Conservation (phyloP, 1,140 invertebrate genomes). For the Agrilus planipennis region DNA sequence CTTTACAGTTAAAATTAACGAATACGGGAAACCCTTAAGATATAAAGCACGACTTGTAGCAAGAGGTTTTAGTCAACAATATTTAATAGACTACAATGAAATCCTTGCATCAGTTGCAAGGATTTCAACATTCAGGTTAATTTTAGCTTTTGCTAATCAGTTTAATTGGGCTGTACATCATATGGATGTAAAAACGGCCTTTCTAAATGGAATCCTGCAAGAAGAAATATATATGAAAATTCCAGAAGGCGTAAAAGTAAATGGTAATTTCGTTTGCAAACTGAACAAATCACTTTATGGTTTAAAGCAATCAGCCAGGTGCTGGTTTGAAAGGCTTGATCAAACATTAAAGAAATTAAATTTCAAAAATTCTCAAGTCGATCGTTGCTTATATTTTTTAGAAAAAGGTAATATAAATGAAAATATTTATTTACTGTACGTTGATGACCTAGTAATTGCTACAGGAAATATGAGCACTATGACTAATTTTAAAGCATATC, state of each 20-base stretch:
- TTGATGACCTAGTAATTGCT: conserved; percentile 11
- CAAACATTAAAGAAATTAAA: conserved; percentile 5
- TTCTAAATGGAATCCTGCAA: conserved; percentile 1
- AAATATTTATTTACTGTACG: conserved; percentile 19
- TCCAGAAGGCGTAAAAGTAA: conserved; percentile 1
- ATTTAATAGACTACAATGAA: background rate
- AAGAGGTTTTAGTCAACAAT: background rate
- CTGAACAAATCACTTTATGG: conserved; percentile 17
- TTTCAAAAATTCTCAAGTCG: conserved; percentile 18
- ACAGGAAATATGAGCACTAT: background rate
- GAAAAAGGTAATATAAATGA: conserved; percentile 14
- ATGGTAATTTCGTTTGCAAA: conserved; percentile 16
- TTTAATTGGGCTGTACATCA: background rate
- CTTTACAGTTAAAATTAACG: conserved; percentile 28
- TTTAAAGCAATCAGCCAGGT: conserved; percentile 11
- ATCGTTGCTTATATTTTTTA: conserved; percentile 21
- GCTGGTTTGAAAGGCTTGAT: conserved; percentile 12
- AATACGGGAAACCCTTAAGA: conserved; percentile 7
- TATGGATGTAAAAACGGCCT: background rate
- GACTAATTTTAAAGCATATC: background rate
- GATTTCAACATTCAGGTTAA: background rate
- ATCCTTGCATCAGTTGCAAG: conserved; percentile 1
- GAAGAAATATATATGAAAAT: background rate
- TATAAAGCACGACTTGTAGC: background rate
- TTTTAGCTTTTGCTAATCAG: background rate